phyloP scores from a whole-genome alignment of 2,113 vertebrate genomes.

The Myxocyprinus asiaticus region DNA sequence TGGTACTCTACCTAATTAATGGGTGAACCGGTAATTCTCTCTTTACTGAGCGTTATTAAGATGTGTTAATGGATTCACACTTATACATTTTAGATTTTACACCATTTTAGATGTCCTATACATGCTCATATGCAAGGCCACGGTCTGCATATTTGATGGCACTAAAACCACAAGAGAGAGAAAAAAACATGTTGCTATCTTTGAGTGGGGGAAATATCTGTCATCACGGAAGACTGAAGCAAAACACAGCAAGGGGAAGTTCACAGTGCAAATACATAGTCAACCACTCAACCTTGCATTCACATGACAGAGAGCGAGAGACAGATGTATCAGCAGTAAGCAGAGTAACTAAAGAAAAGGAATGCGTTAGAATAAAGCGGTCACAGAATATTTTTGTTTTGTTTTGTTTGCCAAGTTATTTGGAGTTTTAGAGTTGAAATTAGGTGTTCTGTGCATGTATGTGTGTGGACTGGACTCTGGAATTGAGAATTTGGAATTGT shows the following conservation, averaged over 20 bases:
- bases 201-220: neutral
- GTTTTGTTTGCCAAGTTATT: neutral
- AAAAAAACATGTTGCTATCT: neutral
- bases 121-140: neutral
- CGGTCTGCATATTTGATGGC: neutral
- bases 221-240: neutral
- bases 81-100: neutral
- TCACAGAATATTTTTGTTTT: no score
- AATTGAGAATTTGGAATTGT: neutral
- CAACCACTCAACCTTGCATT: neutral
- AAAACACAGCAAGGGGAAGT: constrained; percentile 40
- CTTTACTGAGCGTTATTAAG: neutral
- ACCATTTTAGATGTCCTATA: neutral
- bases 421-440: no score
- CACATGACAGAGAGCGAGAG: constrained; percentile 11
- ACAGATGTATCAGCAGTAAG: neutral
- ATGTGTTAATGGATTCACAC: neutral
- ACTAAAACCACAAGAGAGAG: neutral
- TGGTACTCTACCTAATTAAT: neutral
- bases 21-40: neutral
- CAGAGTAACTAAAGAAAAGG: neutral
- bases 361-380: neutral
- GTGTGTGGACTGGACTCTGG: neutral
- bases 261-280: constrained; percentile 11
- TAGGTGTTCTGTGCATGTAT: neutral